Evolutionary conservation across 23 tunicate genomes (phyloP), one percentile per base, ranked within the genome.

Genomic region (Trididemnum nubilum): DNA sequence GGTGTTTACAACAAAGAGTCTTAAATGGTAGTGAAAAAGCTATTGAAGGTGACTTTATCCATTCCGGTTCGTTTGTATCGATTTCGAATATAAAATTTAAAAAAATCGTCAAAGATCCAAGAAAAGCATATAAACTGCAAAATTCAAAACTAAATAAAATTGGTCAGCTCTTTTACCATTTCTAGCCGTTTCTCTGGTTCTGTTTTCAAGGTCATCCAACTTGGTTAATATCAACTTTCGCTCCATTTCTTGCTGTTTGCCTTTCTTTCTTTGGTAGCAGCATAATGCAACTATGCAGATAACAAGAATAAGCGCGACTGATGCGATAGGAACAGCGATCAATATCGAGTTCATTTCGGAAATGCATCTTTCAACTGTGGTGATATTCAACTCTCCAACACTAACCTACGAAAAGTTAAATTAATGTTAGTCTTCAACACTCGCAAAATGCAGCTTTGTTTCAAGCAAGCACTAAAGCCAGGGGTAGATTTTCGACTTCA

Each of bases 131-230:
- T 44, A 44, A 44, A 44, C 54, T 44, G 9, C 15, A 7, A 44
- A 15, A 7, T 15, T 7, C 15, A 44, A 44, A 44, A 44, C 54
- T 15, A 44, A 15, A 9, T 7, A 15, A 44, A 44, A 44, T 44
- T 44, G 54, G n/a, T 23, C 33, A n/a, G n/a, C n/a, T n/a, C n/a
- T n/a, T n/a, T 73, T 36, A 93, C 98, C 98, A 66, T 93, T 88
- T 59, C 98, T 79, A 12, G 93, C 98, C 1, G 86, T 84, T 50
- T 93, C 98, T 74, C 98, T 88, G 0, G 98, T 93, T 54, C 73
- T 84, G 57, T 93, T 93, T 84, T 93, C 98, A 34, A 93, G 76
- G n/a, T 84, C 91, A 40, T 93, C 98, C n/a, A 93, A 52, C 38
- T 89, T 78, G 51, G 37, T 21, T 70, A 88, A 65, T 26, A 92